Evolutionary conservation across 2,888 invertebrate species (phyloP).

Genomic region (Meloe dianella): DNA sequence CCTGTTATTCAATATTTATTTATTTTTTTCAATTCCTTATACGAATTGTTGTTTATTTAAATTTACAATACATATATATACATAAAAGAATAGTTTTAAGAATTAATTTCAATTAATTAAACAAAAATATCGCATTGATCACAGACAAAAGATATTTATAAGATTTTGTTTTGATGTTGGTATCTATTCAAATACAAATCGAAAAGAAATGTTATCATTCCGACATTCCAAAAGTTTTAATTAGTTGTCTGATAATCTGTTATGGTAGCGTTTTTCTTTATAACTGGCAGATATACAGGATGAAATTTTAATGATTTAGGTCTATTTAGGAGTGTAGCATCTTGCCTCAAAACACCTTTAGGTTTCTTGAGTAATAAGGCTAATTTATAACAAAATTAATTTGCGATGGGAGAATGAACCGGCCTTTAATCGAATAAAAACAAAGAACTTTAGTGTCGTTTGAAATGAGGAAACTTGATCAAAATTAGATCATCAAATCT

Average conservation of each 20-base stretch:
- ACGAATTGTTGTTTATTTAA: neutral
- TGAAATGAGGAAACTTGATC: too few relatives aligned
- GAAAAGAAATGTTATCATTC: constrained; percentile 32
- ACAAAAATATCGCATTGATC: neutral
- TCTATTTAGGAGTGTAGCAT: too few relatives aligned
- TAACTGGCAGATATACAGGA: constrained; percentile 19
- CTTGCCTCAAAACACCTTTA: too few relatives aligned
- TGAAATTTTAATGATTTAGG: constrained; percentile 1
- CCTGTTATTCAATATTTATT: neutral
- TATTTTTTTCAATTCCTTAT: neutral
- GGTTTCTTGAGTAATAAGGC: too few relatives aligned
- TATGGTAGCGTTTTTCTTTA: constrained; percentile 32
- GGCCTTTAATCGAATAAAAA: too few relatives aligned
- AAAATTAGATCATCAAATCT: too few relatives aligned
- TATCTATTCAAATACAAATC: neutral
- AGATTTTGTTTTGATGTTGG: neutral
- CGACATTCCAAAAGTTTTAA: constrained; percentile 41
- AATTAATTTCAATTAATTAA: neutral
- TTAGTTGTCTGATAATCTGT: constrained; percentile 42
- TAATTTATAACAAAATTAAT: too few relatives aligned
- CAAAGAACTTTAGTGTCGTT: too few relatives aligned
- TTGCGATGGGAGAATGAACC: too few relatives aligned
- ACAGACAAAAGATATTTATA: neutral
- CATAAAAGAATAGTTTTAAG: too few relatives aligned
- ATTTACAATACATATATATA: too few relatives aligned